Conservation (phyloP, 2,797 vertebrate genomes). For the Cirrhinus mrigala region DNA sequence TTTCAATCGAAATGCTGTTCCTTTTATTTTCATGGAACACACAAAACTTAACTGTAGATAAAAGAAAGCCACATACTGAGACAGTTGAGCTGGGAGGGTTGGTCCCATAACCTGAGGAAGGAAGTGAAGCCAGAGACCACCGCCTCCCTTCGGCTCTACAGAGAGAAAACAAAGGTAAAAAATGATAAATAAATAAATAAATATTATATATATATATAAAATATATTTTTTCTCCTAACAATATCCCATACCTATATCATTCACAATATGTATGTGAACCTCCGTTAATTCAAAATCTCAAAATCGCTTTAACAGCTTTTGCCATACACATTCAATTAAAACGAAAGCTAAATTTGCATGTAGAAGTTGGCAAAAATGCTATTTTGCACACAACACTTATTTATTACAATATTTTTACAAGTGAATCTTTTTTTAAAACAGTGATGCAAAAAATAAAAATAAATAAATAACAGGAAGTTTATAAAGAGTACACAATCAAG, state of each 20-base stretch:
- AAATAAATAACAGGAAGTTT: not conserved
- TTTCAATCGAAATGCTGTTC: not conserved
- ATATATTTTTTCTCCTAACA: too few species aligned
- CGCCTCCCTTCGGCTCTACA: constrained; percentile 93
- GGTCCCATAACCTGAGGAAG: constrained; percentile 98
- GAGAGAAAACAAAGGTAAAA: constrained; percentile 27
- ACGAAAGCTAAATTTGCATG: not conserved
- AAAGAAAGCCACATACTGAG: constrained; percentile 82
- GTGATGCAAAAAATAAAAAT: not conserved
- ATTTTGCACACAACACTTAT: not conserved
- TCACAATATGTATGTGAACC: not conserved
- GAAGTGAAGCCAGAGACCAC: constrained; percentile 97
- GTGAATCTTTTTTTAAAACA: not conserved
- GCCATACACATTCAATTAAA: not conserved
- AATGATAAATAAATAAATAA: not conserved
- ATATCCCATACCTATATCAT: too few species aligned
- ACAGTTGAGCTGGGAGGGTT: constrained; percentile 97
- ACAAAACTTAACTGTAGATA: not conserved
- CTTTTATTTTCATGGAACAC: not conserved
- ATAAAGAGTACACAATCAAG: not conserved
- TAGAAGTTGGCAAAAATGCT: not conserved
- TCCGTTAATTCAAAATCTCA: not conserved
- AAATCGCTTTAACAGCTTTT: not conserved
- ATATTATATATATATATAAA: too few species aligned
- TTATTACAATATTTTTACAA: not conserved